Base-by-base conservation (phyloP, 1,140 invertebrate species). In the Tetramorium alpestre region DNA sequence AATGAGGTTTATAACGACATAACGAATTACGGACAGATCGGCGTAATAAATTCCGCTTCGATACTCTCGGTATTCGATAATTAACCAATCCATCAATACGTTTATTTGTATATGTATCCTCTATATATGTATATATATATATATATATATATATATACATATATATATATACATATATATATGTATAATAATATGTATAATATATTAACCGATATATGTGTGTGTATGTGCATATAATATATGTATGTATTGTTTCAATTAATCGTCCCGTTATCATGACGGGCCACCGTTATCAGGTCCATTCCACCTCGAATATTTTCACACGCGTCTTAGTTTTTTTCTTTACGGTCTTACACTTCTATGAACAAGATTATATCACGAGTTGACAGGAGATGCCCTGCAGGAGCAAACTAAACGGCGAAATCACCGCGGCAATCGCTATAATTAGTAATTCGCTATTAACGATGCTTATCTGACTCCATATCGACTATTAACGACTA, bases 31-130 rank as follows among this genome's bases (percentile, higher is more conserved):
- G 5, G 80, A 77, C n/a, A 78, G 88, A 90, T 90, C 76, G 16
- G 51, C 1, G 28, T 62, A 77, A 88, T 90, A 90, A 91, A 88
- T 82, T 86, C 65, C 84, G 58, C 82, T 72, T 70, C 28, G 88
- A 87, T 90, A 88, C 88, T 86, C 89, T 49, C 60, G 72, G 87
- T 77, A 90, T 90, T 91, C 86, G 82, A 91, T 91, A 90, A 90
- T 86, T 88, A 80, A 85, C 80, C 80, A 65, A 86, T 86, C 70
- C 54, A 56, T 33, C 58, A 64, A 70, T 70, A 54, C 65, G 13
- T 16, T 41, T 10, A 8, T 41, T n/a, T 41, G 11, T 11, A 10
- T 1, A 33, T 2, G 7, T 38, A 16, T 64, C 3, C 22, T 22
- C 22, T 22, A 22, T 22, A 22, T 41, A 11, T 22, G n/a, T 41